Evolutionary conservation across 2,888 invertebrate species (phyloP).

Genomic region (Frankliniella intonsa): DNA sequence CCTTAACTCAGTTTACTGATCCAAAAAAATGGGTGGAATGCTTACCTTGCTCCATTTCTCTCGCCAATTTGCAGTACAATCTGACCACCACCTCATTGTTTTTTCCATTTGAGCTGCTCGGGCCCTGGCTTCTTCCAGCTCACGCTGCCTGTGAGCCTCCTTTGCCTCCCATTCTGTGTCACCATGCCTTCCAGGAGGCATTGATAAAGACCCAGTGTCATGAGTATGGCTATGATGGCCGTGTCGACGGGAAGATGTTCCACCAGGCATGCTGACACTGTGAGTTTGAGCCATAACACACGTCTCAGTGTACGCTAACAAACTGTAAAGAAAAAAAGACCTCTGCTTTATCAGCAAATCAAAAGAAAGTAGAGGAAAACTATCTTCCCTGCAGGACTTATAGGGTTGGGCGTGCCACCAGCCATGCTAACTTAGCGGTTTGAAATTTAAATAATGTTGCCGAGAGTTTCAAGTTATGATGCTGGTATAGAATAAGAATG

Average conservation of each 20-base stretch:
- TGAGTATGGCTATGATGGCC: slow-evolving; percentile 59
- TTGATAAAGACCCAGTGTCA: slow-evolving; percentile 42
- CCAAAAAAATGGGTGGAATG: not conserved
- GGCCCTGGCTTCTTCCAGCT: slow-evolving; percentile 90
- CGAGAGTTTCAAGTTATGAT: too few species aligned
- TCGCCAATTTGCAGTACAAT: slow-evolving; percentile 94
- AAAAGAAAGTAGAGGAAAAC: not conserved
- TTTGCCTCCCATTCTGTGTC: slow-evolving; percentile 75
- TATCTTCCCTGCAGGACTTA: too few species aligned
- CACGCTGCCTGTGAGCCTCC: slow-evolving; percentile 67
- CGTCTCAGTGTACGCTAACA: not conserved
- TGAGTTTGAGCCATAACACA: slow-evolving; percentile 55
- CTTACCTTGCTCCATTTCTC: slow-evolving; percentile 88
- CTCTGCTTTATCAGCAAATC: slow-evolving; percentile 2
- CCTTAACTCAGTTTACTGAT: not conserved
- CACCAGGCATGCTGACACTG: slow-evolving; percentile 48
- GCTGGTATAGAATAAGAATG: too few species aligned
- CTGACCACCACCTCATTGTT: slow-evolving; percentile 99
- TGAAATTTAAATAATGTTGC: too few species aligned
- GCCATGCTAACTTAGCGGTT: too few species aligned
- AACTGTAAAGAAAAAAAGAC: not conserved
- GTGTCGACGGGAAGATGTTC: slow-evolving; percentile 60
- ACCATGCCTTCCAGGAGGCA: slow-evolving; percentile 57
- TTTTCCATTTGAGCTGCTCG: slow-evolving; percentile 98
- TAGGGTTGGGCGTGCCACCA: too few species aligned